Evolutionary conservation across 2,888 invertebrate genomes (phyloP).

Genomic region (Synanthedon tipuliformis): DNA sequence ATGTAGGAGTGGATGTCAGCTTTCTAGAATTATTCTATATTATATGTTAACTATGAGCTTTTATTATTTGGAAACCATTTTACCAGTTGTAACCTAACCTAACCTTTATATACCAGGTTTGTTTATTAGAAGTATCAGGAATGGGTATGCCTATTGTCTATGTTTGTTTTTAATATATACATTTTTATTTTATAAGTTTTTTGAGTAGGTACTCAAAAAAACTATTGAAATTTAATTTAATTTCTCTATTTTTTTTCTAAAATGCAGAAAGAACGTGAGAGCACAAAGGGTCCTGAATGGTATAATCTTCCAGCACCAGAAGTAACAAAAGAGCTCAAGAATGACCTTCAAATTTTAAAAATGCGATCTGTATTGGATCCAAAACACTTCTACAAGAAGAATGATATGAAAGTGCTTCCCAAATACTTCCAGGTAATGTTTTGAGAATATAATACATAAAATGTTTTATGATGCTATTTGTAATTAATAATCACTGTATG

Average conservation of each 20-base stretch:
- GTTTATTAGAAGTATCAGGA: too few relatives aligned
- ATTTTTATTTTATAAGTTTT: background rate
- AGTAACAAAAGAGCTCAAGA: conserved; percentile 87
- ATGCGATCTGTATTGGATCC: conserved; percentile 94
- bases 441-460: too few relatives aligned
- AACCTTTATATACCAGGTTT: too few relatives aligned
- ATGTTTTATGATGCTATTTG: too few relatives aligned
- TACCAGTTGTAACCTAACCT: too few relatives aligned
- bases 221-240: background rate
- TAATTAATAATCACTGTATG: too few relatives aligned
- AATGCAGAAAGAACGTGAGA: conserved; percentile 76
- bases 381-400: conserved; percentile 95
- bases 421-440: conserved; percentile 89
- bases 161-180: conserved; percentile 2
- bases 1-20: too few relatives aligned
- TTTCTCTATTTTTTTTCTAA: background rate
- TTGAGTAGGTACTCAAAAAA: background rate
- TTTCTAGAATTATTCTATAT: too few relatives aligned
- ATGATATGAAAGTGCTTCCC: conserved; percentile 85
- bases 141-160: background rate
- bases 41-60: too few relatives aligned
- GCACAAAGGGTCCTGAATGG: conserved; percentile 90
- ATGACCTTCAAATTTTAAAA: conserved; percentile 88
- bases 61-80: too few relatives aligned
- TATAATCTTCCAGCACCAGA: conserved; percentile 90